Evolutionary conservation across 2,888 invertebrate species (phyloP), one percentile per base, ranked within the genome.

Genomic region (Lasioglossum figueresi): DNA sequence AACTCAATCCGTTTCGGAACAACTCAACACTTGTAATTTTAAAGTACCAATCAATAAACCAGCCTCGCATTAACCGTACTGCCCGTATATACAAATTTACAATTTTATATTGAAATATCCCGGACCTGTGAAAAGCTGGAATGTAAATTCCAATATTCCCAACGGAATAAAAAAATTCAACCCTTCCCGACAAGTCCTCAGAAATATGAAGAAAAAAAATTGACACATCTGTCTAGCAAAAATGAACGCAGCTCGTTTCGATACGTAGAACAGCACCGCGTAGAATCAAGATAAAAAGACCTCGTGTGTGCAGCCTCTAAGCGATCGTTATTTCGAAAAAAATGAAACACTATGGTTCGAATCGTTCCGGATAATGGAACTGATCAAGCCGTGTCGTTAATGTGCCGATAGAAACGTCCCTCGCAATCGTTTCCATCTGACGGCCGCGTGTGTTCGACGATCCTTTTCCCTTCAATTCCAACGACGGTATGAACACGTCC

Each of bases 361-460:
- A 27, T 14, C 12, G 4, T n/a, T 3, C 16, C 14, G 31, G 16
- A 31, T 31, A 27, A 16, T 34, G 31, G 31, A 1, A 66, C 16
- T 2, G 16, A 31, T 31, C 27, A 19, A 31, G 66, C 19, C 6
- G 66, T 16, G 16, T 2, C 16, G 68, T 68, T 37, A 23, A 68
- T 12, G n/a, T 23, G 10, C 68, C 68, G 27, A 56, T 63, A 66
- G 14, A 43, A 52, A 70, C n/a, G n/a, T 70, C 70, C 56, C 34
- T 0, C 66, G 37, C 10, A 37, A 76, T 83, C 76, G 74, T 43
- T 40, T n/a, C 73, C 56, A 43, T 68, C 16, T 48, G 43, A 45
- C 59, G 59, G 43, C 68, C 37, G 45, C 27, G 34, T 0, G 45
- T 59, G 76, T 5, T 23, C n/a, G n/a, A n/a, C 52, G 14, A 16